Base-by-base conservation (phyloP, 2,113 vertebrate species). In the Anoura caudifer region DNA sequence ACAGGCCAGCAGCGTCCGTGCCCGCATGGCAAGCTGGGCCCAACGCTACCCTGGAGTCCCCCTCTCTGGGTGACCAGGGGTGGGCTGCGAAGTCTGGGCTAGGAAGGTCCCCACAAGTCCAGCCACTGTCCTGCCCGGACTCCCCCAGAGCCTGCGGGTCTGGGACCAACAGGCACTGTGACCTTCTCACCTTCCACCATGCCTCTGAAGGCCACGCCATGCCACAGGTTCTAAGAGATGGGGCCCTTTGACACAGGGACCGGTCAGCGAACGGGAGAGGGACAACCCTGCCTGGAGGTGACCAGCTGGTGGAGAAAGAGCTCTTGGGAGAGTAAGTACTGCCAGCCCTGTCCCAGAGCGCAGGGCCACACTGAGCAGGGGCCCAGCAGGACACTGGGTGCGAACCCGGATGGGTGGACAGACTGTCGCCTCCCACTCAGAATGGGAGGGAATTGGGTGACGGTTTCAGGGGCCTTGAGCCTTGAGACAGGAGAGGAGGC, bases 401-500 rank as follows among this genome's bases (percentile, higher is more conserved):
- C 3, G 3, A 22, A 38, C 15, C 6, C 14, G 1, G 14, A 10
- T 1, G 31, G 59, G 13, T 15, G 36, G 16, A 11, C 0, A 4
- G 31, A 11, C 33, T 14, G 28, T 3, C 0, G 31, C 16, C 12
- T 0, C 0, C 24, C 52, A 3, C 0, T 10, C 4, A 7, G 12
- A 16, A 14, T 0, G 3, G 73, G n/a, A 3, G 38, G 80, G 75
- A 36, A 43, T 6, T 0, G 0, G 0, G 24, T 7, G 4, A 10
- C 16, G 8, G 36, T 3, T 24, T 26, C 50, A 19, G 19, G 20
- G 0, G 5, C 43, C 11, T 26, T 31, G 10, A 36, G 1, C 36
- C 12, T 17, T 17, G 26, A 43, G 31, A 31, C 0, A 1, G 73
- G 79, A 33, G 45, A 20, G 0, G 16, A 0, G 17, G 70, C 16